Evolutionary conservation across 2,888 invertebrate species (phyloP).

Genomic region (Muscina levida): DNA sequence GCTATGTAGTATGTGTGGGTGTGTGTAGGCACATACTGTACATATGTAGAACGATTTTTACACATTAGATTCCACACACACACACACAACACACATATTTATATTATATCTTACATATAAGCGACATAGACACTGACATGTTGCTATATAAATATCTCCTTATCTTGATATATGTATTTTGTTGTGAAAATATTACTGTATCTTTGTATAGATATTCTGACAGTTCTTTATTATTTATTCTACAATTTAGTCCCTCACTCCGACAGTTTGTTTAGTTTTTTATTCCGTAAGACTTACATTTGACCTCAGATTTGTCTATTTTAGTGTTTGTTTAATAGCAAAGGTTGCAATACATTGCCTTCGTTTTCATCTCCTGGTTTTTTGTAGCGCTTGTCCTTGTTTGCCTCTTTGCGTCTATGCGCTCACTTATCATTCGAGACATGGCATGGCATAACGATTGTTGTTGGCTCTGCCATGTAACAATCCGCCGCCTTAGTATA

Average conservation of each 20-base stretch:
- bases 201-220: not conserved
- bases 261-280: constrained; percentile 3
- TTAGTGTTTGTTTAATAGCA: constrained; percentile 16
- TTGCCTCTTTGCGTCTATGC: not conserved
- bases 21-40: not conserved
- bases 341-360: constrained; percentile 20
- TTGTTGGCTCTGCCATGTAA: too few species aligned
- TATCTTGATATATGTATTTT: constrained; percentile 6
- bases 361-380: not conserved
- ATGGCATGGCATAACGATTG: not conserved
- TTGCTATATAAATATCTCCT: not conserved
- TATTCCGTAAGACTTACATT: constrained; percentile 18
- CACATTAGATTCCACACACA: too few species aligned
- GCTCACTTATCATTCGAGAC: constrained; percentile 9
- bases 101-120: too few species aligned
- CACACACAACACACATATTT: too few species aligned
- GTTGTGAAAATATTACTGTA: constrained; percentile 6
- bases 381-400: not conserved
- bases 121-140: too few species aligned
- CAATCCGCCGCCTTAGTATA: not conserved
- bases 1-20: not conserved
- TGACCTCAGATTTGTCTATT: constrained; percentile 31
- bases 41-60: too few species aligned
- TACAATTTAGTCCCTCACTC: not conserved
- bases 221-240: not conserved